phyloP scores from a whole-genome alignment of 2,797 vertebrate genomes.

The Brotula barbata region DNA sequence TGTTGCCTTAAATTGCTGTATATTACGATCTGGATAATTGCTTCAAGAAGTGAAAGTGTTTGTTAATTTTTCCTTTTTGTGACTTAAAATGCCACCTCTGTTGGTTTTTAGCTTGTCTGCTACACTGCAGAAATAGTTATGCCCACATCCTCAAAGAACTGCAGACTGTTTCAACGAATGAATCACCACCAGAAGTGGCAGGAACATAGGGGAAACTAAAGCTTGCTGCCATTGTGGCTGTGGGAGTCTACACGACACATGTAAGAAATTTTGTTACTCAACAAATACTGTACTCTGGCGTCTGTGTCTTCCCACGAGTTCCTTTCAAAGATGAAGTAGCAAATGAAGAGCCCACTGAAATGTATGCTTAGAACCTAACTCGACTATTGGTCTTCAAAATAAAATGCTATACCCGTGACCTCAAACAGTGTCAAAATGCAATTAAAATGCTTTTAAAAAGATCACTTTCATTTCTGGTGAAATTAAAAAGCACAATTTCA shows the following conservation, averaged over 20 bases:
- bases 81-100: background rate
- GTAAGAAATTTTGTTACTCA: background rate
- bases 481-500: too few relatives aligned
- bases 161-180: constrained; percentile 14
- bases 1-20: background rate
- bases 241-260: background rate
- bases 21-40: background rate
- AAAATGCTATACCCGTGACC: too few relatives aligned
- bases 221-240: background rate
- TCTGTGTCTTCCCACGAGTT: background rate
- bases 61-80: background rate
- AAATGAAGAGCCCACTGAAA: background rate
- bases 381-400: too few relatives aligned
- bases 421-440: too few relatives aligned
- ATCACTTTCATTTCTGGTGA: too few relatives aligned
- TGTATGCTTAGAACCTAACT: background rate
- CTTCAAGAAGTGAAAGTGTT: background rate
- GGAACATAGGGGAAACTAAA: too few relatives aligned
- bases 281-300: background rate
- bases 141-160: constrained; percentile 46
- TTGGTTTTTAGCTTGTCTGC: background rate
- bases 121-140: constrained; percentile 1
- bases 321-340: constrained; percentile 1
- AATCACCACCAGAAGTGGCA: background rate
- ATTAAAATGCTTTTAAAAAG: too few relatives aligned